These are phyloP conservation scores for Charina bottae DNA, from an alignment of 2,113 vertebrate species.

Conservation along the genomic window DNA sequence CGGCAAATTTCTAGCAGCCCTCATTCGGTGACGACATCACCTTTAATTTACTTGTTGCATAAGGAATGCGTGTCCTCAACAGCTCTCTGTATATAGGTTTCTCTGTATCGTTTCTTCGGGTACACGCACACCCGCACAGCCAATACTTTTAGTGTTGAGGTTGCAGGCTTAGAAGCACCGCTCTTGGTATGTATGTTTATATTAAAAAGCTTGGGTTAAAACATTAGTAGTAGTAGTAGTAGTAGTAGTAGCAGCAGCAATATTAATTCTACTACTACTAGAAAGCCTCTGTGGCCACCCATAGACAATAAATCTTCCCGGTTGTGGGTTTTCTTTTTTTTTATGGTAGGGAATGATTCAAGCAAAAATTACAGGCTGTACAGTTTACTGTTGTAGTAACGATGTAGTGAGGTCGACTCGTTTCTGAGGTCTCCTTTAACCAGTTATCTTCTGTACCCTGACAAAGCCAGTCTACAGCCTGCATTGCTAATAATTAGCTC, in stretches of 20 bases:
- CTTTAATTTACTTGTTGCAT: neutral
- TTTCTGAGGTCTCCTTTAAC: conserved; percentile 43
- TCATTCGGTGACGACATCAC: neutral
- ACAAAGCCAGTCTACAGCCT: neutral
- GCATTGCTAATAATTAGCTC: neutral
- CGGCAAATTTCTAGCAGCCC: neutral
- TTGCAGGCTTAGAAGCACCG: neutral
- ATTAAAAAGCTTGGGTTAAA: neutral
- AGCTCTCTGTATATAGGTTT: neutral
- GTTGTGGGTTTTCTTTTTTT: too few species aligned
- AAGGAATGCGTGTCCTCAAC: neutral
- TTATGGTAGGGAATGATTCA: conserved; percentile 39
- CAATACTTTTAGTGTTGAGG: neutral
- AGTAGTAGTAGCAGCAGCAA: neutral
- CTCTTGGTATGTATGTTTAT: neutral
- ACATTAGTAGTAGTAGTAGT: neutral
- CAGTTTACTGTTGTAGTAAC: conserved; percentile 54
- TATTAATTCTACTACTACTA: neutral
- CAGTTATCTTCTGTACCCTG: conserved; percentile 3
- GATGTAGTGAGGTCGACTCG: conserved; percentile 1
- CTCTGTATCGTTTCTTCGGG: neutral
- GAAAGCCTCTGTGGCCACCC: neutral
- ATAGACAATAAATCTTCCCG: neutral
- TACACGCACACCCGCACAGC: neutral
- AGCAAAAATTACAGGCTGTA: conserved; percentile 52